Evolutionary conservation across 2,888 invertebrate species (phyloP).

Genomic region (Drosophila anomalata): DNA sequence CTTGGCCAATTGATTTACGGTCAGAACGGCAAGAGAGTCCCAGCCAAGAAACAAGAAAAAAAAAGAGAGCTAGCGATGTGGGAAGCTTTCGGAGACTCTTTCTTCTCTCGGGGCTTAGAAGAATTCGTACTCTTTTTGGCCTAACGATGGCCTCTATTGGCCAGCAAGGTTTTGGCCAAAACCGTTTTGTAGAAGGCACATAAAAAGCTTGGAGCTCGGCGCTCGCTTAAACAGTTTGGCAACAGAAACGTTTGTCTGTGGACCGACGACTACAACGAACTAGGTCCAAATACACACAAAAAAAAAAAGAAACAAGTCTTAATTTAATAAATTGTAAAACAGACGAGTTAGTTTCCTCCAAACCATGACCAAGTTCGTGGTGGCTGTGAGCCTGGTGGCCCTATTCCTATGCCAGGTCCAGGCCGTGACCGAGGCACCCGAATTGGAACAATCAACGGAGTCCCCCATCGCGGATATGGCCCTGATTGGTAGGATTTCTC

Average conservation of each 20-base stretch:
- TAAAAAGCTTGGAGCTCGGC: slow-evolving; percentile 81
- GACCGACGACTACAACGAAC: slow-evolving; percentile 39
- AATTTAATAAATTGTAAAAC: no score
- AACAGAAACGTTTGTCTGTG: slow-evolving; percentile 77
- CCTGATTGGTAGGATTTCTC: slow-evolving; percentile 74
- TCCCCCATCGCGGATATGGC: slow-evolving; percentile 78
- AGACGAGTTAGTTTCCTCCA: background rate
- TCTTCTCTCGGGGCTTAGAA: slow-evolving; percentile 5
- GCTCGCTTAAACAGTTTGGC: slow-evolving; percentile 79
- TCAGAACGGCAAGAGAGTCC: slow-evolving; percentile 14
- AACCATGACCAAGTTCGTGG: slow-evolving; percentile 57
- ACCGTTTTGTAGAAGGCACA: slow-evolving; percentile 68
- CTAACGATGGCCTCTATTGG: background rate
- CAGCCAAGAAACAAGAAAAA: background rate
- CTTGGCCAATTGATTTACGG: slow-evolving; percentile 53
- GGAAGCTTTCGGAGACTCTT: slow-evolving; percentile 1
- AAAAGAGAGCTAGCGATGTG: background rate
- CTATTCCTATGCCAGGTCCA: slow-evolving; percentile 46
- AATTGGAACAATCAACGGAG: slow-evolving; percentile 70
- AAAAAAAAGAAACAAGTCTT: background rate
- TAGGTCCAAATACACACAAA: background rate
- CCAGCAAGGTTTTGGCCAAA: slow-evolving; percentile 28
- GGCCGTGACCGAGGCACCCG: slow-evolving; percentile 38
- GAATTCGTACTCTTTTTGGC: background rate
- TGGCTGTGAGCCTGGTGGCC: slow-evolving; percentile 38